Conservation (phyloP, 2,888 invertebrate genomes). For the Chymomyza procnemis region DNA sequence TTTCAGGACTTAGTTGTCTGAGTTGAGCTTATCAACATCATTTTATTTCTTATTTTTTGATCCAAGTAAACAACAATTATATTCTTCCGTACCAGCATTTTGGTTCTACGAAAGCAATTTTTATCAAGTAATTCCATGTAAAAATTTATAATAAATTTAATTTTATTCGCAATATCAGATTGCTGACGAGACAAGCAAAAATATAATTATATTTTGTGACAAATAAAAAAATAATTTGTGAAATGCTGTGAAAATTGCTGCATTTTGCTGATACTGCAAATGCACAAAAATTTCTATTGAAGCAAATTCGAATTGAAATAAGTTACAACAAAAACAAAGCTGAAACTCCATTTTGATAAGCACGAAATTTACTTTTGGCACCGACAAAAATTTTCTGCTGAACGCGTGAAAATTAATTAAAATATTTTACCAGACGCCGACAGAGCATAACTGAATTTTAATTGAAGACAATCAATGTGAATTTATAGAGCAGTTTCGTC, state of each 20-base stretch:
- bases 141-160: background rate
- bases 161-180: background rate
- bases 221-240: background rate
- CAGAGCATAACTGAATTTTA: conserved; percentile 78
- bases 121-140: no score
- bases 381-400: conserved; percentile 70
- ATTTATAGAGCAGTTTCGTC: conserved; percentile 63
- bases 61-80: no score
- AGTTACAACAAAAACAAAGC: conserved; percentile 16
- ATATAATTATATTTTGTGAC: conserved; percentile 2
- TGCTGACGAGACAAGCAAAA: background rate
- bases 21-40: no score
- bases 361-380: conserved; percentile 44
- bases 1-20: no score
- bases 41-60: no score
- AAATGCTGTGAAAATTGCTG: background rate
- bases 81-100: no score
- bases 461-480: conserved; percentile 79
- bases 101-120: no score
- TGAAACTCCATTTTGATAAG: conserved; percentile 19
- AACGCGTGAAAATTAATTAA: conserved; percentile 78
- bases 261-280: background rate
- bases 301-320: conserved; percentile 35
- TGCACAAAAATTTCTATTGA: background rate
- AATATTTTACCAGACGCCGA: conserved; percentile 73